Evolutionary conservation across 2,113 vertebrate genomes (phyloP).

Genomic region (Nibea coibor): DNA sequence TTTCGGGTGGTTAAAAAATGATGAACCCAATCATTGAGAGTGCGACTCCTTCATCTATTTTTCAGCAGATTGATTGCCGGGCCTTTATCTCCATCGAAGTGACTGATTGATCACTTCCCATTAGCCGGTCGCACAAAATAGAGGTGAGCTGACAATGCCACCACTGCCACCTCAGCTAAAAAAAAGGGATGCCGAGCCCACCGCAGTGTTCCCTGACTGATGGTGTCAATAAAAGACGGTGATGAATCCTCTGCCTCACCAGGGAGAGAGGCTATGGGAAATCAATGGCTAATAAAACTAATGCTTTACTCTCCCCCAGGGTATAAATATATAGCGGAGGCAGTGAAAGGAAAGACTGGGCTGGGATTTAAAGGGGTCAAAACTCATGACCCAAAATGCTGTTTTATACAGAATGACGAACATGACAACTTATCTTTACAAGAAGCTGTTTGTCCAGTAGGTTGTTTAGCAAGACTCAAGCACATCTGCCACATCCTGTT

Average conservation of each 20-base stretch:
- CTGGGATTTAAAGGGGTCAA: conserved; percentile 16
- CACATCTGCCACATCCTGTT: neutral
- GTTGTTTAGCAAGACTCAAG: neutral
- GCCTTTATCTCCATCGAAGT: conserved; percentile 50
- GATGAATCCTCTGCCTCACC: conserved; percentile 67
- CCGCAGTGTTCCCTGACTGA: conserved; percentile 62
- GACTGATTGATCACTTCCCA: conserved; percentile 63
- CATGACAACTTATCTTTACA: neutral
- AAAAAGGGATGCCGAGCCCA: conserved; percentile 9
- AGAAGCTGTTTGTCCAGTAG: neutral
- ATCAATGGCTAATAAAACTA: conserved; percentile 81
- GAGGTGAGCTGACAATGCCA: conserved; percentile 42
- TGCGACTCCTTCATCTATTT: conserved; percentile 53
- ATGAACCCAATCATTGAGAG: conserved; percentile 35
- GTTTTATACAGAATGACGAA: neutral
- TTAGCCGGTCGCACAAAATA: conserved; percentile 51
- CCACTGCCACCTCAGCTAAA: conserved; percentile 66
- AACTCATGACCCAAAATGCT: neutral
- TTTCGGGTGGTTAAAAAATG: conserved; percentile 13
- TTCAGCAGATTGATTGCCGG: conserved; percentile 49
- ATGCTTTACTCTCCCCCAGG: conserved; percentile 42
- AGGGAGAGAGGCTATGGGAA: conserved; percentile 57
- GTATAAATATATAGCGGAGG: conserved; percentile 13
- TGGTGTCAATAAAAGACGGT: conserved; percentile 72
- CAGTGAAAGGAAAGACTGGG: conserved; percentile 12